Evolutionary conservation across 2,888 invertebrate genomes (phyloP), one percentile per base, ranked within the genome.

Genomic region (Sympetrum striolatum): DNA sequence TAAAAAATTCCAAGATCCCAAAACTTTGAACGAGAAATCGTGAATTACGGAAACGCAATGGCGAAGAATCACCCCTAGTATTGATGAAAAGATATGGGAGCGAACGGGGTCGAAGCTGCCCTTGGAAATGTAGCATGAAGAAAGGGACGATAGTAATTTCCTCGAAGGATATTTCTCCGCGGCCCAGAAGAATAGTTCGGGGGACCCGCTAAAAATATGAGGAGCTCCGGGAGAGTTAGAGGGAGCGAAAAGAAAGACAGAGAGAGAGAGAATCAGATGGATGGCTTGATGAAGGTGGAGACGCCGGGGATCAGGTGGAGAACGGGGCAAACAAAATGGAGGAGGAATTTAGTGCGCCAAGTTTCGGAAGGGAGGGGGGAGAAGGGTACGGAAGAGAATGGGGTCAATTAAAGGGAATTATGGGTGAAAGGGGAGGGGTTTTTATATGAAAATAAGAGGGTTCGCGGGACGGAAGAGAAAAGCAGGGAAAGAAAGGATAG

Each of bases 401-500:
- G 44, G 58, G 82, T 82, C 58, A 82, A 82, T 82, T 58, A 82
- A 82, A 82, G 58, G 58, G 31, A 82, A 82, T 58, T 81, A 44
- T 44, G 53, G 82, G 82, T 18, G 22, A 82, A 82, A 48, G 53
- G 18, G 25, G 25, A 6, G 53, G 39, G 58, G 53, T 8, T 73
- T 58, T 82, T 82, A 35, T 58, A 82, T 82, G 82, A 58, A 35
- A 82, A 82, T 31, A 82, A 58, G 58, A 35, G 53, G 73, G 73
- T 73, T 31, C 31, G 31, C 5, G 15, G 64, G n/a, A 64, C 25
- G 22, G 64, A 73, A 73, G 73, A 18, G 73, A 31, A 31, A 18
- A n/a, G 31, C 3, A 73, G 18, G 18, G 73, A 31, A 31, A 6
- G 22, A 22, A 35, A 80, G 15, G 80, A 80, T 81, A 31, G 53